Base-by-base conservation (phyloP, 1,140 invertebrate species). In the Drosophila miranda region DNA sequence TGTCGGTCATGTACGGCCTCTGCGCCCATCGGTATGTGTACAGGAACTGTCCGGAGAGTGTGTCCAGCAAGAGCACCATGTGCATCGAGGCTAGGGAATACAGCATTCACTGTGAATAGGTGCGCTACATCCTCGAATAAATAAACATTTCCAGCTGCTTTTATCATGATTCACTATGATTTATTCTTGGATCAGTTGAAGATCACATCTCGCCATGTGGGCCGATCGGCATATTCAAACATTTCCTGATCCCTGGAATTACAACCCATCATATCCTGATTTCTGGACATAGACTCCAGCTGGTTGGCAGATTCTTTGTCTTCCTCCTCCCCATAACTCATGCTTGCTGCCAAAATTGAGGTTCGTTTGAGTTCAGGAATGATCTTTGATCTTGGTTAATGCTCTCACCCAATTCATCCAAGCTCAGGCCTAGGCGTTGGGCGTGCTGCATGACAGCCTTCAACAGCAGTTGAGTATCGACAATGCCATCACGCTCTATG, bases 151-250 rank as follows among this genome's bases (percentile, higher is more conserved):
- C 13, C 13, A 66, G 49, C 59, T 63, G 68, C 68, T 63, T 56
- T 46, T 26, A 61, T 56, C 51, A 49, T 26, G 41, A 7, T 28
- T 3, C 11, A 26, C 53, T 42, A 55, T 55, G 14, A 8, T 6
- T 71, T 56, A 19, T 46, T 61, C 53, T 43, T 60, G 1, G 2
- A 14, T 54, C 21, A 86, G 38, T 61, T 64, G 16, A 76, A 77
- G 28, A 83, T 56, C 3, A 84, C 59, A 60, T 86, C 63, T 16
- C 68, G 71, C 81, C 81, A 84, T 41, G 60, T 77, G 43, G 60
- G 59, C 30, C 63, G 51, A 6, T 84, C 41, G 13, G 30, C 34
- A 34, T 73, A 56, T 41, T 19, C 30, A 2, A 14, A 23, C 9
- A 55, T 9, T 0, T 55, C 34, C 4, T 61, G 7, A 6, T 4